phyloP scores from a whole-genome alignment of 2,888 invertebrate species.

The Cheiracanthium punctorium region DNA sequence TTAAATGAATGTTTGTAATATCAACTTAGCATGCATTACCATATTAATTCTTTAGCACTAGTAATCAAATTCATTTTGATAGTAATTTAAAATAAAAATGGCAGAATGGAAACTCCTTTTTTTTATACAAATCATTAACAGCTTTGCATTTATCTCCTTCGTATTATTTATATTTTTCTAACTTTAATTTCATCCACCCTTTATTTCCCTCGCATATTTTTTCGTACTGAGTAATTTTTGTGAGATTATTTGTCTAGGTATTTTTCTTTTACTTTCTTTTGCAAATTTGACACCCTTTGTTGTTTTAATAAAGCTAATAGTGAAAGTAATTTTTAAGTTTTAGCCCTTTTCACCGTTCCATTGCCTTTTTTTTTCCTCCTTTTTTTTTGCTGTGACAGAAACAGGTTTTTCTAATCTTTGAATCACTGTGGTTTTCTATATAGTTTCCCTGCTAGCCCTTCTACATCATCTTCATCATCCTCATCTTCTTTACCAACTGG shows the following conservation, averaged over 20 bases:
- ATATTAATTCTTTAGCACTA: too few relatives aligned
- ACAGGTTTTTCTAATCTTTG: neutral
- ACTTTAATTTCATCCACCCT: too few relatives aligned
- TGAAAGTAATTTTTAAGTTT: neutral
- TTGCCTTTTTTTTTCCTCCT: neutral
- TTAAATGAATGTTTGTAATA: too few relatives aligned
- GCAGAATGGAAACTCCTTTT: too few relatives aligned
- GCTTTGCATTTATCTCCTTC: too few relatives aligned
- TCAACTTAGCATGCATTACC: too few relatives aligned
- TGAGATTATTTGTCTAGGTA: neutral
- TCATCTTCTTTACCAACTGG: slow-evolving; percentile 64
- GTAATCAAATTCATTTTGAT: too few relatives aligned
- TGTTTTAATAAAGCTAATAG: neutral
- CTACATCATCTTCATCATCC: slow-evolving; percentile 66
- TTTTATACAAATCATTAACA: too few relatives aligned
- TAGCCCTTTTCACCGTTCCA: neutral
- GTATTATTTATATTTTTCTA: too few relatives aligned
- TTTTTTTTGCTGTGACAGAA: neutral
- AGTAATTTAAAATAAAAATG: too few relatives aligned
- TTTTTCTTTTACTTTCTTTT: neutral
- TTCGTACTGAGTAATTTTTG: neutral
- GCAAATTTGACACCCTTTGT: too few relatives aligned
- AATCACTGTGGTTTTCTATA: slow-evolving; percentile 18
- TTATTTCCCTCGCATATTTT: neutral
- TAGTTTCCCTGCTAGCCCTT: slow-evolving; percentile 69